Base-by-base conservation (phyloP, 2,888 invertebrate species). In the Drosophila pullipes region DNA sequence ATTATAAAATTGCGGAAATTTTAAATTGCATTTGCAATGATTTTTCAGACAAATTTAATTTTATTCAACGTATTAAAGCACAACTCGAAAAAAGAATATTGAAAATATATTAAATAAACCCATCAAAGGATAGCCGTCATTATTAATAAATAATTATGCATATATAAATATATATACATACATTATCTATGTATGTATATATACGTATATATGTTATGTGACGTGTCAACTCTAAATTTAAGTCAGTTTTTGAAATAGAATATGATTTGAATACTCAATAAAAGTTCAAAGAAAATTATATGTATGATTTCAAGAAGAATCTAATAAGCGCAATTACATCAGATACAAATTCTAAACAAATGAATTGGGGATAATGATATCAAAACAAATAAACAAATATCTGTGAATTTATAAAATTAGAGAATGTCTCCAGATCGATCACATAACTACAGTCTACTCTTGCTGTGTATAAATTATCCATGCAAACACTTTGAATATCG, bases 111-210 rank as follows among this genome's bases (percentile, higher is more conserved):
- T 7, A 64, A 72, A 73, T 74, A 62, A 53, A 58, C 55, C 57
- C 55, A 81, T 83, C 68, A 74, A 75, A 79, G 81, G 83, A 75
- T 77, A 81, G 76, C 52, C 69, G 63, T 16, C 67, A 81, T 77
- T 85, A 68, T 81, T 67, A 75, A 85, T 83, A 81, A 83, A 79
- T 83, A 75, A 85, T 84, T 71, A 47, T 65, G n/a, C 30, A 55
- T 58, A 62, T 30, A 16, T 9, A n/a, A 31, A 16, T 52, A 13
- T 41, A 33, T 11, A 16, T 31, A 31, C 31, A 31, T 30, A 18
- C 3, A 28, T n/a, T 18, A 13, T 35, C 7, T 37, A 11, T 10
- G 1, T 11, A 37, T 44, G 1, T 33, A 4, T 13, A 13, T 33
- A 4, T n/a, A 31, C 13, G 4, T 13, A 47, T 35, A 22, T 16